phyloP scores from a whole-genome alignment of 30 jellyfish, hydroid and myxozoan species.

The Hydra vulgaris region DNA sequence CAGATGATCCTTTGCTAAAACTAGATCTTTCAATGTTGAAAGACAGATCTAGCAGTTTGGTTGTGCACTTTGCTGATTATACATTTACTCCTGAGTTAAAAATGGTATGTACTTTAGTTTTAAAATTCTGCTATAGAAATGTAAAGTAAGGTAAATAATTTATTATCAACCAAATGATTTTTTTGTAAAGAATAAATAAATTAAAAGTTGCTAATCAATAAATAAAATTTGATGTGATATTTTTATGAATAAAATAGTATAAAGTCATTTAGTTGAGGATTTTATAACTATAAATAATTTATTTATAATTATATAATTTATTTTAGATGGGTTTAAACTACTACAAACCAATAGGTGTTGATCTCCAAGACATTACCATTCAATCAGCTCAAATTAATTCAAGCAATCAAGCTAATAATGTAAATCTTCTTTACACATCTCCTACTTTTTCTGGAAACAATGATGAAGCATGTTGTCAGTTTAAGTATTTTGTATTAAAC shows the following conservation, averaged over 20 bases:
- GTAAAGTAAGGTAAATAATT: too few species aligned
- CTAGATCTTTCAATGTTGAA: conserved; percentile 30
- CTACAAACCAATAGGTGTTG: conserved; percentile 28
- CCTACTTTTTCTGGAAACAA: background rate
- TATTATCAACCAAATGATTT: background rate
- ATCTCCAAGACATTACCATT: conserved; percentile 32
- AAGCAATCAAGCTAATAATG: conserved; percentile 15
- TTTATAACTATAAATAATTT: background rate
- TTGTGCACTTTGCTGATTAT: conserved; percentile 55
- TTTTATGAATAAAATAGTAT: background rate
- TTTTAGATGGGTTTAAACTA: conserved; percentile 32
- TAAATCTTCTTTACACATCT: background rate
- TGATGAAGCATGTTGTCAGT: conserved; percentile 58
- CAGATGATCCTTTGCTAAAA: conserved; percentile 54
- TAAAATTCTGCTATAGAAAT: background rate
- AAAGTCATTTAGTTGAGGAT: background rate
- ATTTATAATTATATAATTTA: background rate
- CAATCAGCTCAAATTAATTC: conserved; percentile 12
- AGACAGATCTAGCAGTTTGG: conserved; percentile 17
- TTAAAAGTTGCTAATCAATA: background rate
- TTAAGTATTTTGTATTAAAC: conserved; percentile 45
- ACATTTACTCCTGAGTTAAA: background rate
- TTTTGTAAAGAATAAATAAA: background rate
- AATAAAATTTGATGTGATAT: too few species aligned
- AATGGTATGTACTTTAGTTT: background rate